Evolutionary conservation across 53 echinoderm and acorn worm genomes (phyloP).

Genomic region (Astropecten irregularis): DNA sequence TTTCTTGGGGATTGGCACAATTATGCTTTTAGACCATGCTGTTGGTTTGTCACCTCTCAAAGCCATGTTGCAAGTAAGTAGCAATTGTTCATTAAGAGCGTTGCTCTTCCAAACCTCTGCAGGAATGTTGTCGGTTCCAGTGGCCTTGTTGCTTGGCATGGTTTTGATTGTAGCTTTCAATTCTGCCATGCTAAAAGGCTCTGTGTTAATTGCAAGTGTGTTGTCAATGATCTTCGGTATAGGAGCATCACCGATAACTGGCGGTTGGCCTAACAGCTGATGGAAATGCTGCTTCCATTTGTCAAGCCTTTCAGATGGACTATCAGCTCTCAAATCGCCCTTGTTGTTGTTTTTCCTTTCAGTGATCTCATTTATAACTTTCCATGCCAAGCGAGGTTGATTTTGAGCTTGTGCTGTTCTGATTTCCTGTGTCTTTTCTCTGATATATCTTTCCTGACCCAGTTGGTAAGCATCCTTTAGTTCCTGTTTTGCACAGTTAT

Average conservation of each 20-base stretch:
- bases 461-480: too few species aligned
- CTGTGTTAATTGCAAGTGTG: conserved; percentile 25
- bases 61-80: conserved; percentile 14
- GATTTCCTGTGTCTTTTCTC: conserved; percentile 17
- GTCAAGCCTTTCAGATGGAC: conserved; percentile 32
- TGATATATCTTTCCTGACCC: conserved; percentile 22
- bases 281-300: too few species aligned
- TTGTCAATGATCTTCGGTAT: background rate
- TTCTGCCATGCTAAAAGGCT: conserved; percentile 28
- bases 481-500: conserved; percentile 17
- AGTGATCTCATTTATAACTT: conserved; percentile 30
- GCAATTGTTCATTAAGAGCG: conserved; percentile 9
- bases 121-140: conserved; percentile 46
- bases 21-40: too few species aligned
- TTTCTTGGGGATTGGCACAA: conserved; percentile 39
- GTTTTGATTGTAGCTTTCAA: conserved; percentile 18
- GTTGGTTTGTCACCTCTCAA: too few species aligned
- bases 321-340: too few species aligned
- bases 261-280: conserved; percentile 17
- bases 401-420: background rate
- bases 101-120: conserved; percentile 48
- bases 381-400: background rate
- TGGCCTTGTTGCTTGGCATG: conserved; percentile 34
- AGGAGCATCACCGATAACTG: background rate
- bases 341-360: conserved; percentile 29